Conservation (phyloP, 2,888 invertebrate genomes). For the Acrobasis suavella region DNA sequence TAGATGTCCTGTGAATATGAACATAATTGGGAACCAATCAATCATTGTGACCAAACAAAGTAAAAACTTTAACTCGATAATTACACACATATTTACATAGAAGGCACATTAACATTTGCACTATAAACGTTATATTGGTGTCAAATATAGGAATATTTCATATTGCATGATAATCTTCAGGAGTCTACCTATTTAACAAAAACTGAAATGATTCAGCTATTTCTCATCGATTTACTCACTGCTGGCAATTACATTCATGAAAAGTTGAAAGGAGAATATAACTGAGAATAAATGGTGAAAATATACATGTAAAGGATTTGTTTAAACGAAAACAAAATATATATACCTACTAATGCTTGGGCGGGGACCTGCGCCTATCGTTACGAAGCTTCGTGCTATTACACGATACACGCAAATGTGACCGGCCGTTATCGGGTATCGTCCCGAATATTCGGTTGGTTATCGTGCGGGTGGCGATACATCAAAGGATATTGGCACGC, state of each 20-base stretch:
- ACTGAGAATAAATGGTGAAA: background rate
- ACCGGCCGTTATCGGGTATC: too few relatives aligned
- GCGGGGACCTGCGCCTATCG: too few relatives aligned
- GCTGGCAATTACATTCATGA: background rate
- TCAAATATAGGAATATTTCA: conserved; percentile 1
- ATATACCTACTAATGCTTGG: too few relatives aligned
- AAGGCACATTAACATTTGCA: conserved; percentile 53
- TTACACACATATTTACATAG: conserved; percentile 22
- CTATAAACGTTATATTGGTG: conserved; percentile 35
- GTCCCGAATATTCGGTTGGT: too few relatives aligned
- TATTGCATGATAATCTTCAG: background rate
- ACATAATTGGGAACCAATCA: too few relatives aligned
- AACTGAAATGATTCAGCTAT: background rate
- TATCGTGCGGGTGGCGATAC: too few relatives aligned
- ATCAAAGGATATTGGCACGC: too few relatives aligned
- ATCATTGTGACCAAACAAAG: background rate
- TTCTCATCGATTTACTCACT: background rate
- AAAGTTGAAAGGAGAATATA: background rate
- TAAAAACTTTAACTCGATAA: background rate
- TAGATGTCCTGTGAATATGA: too few relatives aligned
- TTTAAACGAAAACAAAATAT: too few relatives aligned
- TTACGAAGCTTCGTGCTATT: too few relatives aligned
- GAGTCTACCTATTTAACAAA: background rate
- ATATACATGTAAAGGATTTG: too few relatives aligned
- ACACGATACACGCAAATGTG: too few relatives aligned